Percentiles rank a stretch among this genome's conserved stretches.
Evolutionary conservation across 2,797 vertebrate species (phyloP).

Genomic region (Epinephelus awoara): DNA sequence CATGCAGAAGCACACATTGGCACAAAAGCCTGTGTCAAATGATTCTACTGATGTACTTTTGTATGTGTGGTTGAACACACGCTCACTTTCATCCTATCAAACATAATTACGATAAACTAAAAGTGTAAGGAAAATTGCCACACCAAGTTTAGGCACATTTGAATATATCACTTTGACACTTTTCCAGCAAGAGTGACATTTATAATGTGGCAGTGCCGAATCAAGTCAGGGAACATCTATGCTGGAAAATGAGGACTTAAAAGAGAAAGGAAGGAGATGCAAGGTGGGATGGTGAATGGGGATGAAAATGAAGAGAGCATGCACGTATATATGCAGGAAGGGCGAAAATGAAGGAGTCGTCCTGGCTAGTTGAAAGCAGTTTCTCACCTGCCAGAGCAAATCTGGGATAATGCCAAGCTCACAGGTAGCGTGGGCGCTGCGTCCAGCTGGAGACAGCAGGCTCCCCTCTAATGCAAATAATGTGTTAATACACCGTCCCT

Average conservation of each 20-base stretch:
- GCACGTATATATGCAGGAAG: neutral
- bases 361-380: constrained; percentile 55
- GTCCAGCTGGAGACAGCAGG: constrained; percentile 72
- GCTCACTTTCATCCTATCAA: constrained; percentile 53
- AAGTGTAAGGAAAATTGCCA: constrained; percentile 27
- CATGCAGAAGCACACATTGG: constrained; percentile 48
- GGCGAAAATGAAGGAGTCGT: constrained; percentile 9
- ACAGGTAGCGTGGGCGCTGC: constrained; percentile 56
- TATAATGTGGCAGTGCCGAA: constrained; percentile 21
- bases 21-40: constrained; percentile 56
- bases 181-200: constrained; percentile 44
- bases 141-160: constrained; percentile 34
- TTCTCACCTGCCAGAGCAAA: constrained; percentile 72
- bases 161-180: constrained; percentile 38
- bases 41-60: constrained; percentile 39
- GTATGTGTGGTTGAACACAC: constrained; percentile 32
- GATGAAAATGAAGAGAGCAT: constrained; percentile 15
- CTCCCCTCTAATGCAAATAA: constrained; percentile 71
- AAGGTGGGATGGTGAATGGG: constrained; percentile 13
- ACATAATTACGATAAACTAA: constrained; percentile 35
- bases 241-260: neutral
- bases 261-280: neutral
- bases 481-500: constrained; percentile 58
- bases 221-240: constrained; percentile 4
- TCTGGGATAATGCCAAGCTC: constrained; percentile 76